These are phyloP conservation scores for Enteromius unitaeniatus DNA, from an alignment of 2,797 vertebrate genomes.

Conservation along the genomic window DNA sequence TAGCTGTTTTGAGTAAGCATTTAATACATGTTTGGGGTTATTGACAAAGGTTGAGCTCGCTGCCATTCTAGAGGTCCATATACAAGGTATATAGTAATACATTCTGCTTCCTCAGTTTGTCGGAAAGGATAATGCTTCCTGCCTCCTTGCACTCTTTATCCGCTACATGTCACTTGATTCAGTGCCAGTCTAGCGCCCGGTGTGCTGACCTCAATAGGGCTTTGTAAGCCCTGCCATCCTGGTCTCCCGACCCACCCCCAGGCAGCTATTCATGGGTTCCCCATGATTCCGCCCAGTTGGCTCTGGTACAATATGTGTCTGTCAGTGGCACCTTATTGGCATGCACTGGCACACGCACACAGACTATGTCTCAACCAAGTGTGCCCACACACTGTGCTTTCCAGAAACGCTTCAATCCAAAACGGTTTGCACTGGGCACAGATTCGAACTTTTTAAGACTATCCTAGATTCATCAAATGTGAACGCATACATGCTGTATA, in stretches of 20 bases:
- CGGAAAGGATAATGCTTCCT: constrained; percentile 74
- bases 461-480: neutral
- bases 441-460: neutral
- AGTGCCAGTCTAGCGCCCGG: constrained; percentile 76
- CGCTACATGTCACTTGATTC: constrained; percentile 67
- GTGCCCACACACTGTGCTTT: constrained; percentile 60
- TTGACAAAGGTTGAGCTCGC: neutral
- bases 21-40: neutral
- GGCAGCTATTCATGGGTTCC: constrained; percentile 77
- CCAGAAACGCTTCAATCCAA: constrained; percentile 74
- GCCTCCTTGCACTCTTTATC: constrained; percentile 49
- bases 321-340: constrained; percentile 81
- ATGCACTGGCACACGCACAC: constrained; percentile 72
- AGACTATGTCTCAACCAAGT: constrained; percentile 37
- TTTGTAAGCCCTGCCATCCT: constrained; percentile 77
- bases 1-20: neutral
- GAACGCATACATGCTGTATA: neutral
- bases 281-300: constrained; percentile 75
- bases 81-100: neutral
- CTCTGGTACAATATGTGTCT: constrained; percentile 77
- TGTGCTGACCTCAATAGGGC: constrained; percentile 74
- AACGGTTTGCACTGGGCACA: constrained; percentile 1
- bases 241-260: constrained; percentile 70
- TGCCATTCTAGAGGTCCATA: neutral
- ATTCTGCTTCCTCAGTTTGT: constrained; percentile 54